Evolutionary conservation across 2,113 vertebrate species (phyloP).

Genomic region (Psophia crepitans): DNA sequence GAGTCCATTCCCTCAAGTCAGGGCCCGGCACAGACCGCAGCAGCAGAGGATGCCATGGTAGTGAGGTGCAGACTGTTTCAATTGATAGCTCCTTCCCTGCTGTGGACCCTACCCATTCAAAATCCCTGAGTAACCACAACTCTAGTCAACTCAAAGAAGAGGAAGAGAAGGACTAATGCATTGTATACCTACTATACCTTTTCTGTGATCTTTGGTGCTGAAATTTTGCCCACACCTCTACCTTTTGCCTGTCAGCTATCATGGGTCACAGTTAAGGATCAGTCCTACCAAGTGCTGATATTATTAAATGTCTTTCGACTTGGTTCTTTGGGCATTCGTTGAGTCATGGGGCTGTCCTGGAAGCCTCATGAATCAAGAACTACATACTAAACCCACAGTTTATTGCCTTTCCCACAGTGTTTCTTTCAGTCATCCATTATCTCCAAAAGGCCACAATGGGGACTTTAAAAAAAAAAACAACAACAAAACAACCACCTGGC

Average conservation of each 20-base stretch:
- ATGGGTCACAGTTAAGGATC: not conserved
- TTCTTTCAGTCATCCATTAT: not conserved
- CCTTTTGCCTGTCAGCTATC: not conserved
- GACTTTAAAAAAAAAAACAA: not conserved
- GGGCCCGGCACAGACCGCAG: not conserved
- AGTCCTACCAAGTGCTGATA: not conserved
- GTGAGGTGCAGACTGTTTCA: not conserved
- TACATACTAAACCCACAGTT: not conserved
- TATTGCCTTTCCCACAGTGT: not conserved
- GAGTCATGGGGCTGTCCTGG: not conserved
- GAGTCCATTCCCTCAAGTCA: not conserved
- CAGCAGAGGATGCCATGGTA: not conserved
- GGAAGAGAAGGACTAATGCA: not conserved
- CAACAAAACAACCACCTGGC: not conserved
- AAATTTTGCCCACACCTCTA: not conserved
- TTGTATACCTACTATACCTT: not conserved
- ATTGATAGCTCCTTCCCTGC: not conserved
- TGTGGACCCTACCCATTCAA: not conserved
- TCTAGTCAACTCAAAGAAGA: not conserved
- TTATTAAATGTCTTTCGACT: not conserved
- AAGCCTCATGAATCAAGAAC: not conserved
- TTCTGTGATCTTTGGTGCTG: not conserved
- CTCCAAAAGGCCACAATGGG: not conserved
- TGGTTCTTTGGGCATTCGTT: not conserved
- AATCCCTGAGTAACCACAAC: not conserved